Evolutionary conservation across 2,888 invertebrate species (phyloP).

Genomic region (Tetanocera ferruginea): DNA sequence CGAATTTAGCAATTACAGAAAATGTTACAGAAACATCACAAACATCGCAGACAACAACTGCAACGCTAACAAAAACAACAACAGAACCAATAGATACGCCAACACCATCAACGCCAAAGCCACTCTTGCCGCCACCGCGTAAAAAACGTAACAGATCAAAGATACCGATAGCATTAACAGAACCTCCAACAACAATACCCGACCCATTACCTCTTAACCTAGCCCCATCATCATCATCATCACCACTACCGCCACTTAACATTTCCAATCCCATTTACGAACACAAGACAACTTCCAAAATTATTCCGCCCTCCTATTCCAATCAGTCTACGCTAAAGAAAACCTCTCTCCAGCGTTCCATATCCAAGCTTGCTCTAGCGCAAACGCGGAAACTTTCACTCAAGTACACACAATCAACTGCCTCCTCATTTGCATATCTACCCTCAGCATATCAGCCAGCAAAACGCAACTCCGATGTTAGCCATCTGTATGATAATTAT

Average conservation of each 20-base stretch:
- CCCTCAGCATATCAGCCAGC: constrained; percentile 61
- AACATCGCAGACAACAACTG: constrained; percentile 22
- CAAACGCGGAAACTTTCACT: constrained; percentile 55
- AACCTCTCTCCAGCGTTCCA: constrained; percentile 45
- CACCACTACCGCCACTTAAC: neutral
- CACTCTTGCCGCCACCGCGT: constrained; percentile 64
- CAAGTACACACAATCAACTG: constrained; percentile 63
- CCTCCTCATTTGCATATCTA: constrained; percentile 66
- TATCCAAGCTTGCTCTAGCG: constrained; percentile 45
- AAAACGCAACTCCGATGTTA: constrained; percentile 66
- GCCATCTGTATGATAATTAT: constrained; percentile 67
- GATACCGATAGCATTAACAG: constrained; percentile 54
- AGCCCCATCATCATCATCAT: neutral
- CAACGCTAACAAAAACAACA: constrained; percentile 27
- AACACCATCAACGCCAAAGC: constrained; percentile 39
- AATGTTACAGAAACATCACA: constrained; percentile 40
- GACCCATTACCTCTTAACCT: neutral
- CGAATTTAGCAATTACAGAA: constrained; percentile 61
- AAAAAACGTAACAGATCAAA: constrained; percentile 66
- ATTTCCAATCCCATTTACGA: constrained; percentile 54
- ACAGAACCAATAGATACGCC: constrained; percentile 23
- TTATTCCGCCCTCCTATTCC: constrained; percentile 62
- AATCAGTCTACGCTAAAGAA: constrained; percentile 63
- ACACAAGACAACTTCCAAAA: constrained; percentile 56
- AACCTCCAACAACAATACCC: neutral